A percentile compares a stretch with the other conserved stretches of the same genome.
Conservation (phyloP, 2,113 vertebrate species). For the Conger conger region DNA sequence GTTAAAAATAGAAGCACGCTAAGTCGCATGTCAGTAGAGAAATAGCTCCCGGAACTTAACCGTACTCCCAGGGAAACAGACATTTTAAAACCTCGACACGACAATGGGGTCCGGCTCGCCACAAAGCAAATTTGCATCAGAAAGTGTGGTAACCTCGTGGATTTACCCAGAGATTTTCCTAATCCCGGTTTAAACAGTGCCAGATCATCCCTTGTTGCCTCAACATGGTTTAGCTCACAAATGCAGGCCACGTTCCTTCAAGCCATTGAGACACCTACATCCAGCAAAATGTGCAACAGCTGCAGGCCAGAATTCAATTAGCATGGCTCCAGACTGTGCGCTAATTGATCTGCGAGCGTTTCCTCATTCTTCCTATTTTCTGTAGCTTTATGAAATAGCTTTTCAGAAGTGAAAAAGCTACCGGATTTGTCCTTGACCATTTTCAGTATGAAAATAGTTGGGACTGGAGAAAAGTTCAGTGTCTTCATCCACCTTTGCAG, state of each 20-base stretch:
- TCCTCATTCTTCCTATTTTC: slow-evolving; percentile 3
- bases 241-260: slow-evolving; percentile 49
- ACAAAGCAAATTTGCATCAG: neutral
- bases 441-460: slow-evolving; percentile 62
- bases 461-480: slow-evolving; percentile 41
- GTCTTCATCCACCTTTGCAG: neutral
- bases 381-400: slow-evolving; percentile 61
- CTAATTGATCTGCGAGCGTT: slow-evolving; percentile 49
- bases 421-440: slow-evolving; percentile 66
- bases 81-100: neutral
- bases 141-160: neutral
- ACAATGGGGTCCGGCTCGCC: neutral
- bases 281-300: slow-evolving; percentile 45
- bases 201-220: neutral
- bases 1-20: slow-evolving; percentile 58
- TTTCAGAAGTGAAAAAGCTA: slow-evolving; percentile 61
- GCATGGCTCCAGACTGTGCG: slow-evolving; percentile 44
- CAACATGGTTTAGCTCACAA: slow-evolving; percentile 28
- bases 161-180: neutral
- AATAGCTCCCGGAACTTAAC: slow-evolving; percentile 46
- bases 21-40: slow-evolving; percentile 46
- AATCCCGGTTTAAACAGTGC: slow-evolving; percentile 10
- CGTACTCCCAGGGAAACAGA: neutral
- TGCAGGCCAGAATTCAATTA: slow-evolving; percentile 50
- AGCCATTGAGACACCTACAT: slow-evolving; percentile 49